Base-by-base conservation (phyloP, 2,797 vertebrate species). In the Phataginus tricuspis region DNA sequence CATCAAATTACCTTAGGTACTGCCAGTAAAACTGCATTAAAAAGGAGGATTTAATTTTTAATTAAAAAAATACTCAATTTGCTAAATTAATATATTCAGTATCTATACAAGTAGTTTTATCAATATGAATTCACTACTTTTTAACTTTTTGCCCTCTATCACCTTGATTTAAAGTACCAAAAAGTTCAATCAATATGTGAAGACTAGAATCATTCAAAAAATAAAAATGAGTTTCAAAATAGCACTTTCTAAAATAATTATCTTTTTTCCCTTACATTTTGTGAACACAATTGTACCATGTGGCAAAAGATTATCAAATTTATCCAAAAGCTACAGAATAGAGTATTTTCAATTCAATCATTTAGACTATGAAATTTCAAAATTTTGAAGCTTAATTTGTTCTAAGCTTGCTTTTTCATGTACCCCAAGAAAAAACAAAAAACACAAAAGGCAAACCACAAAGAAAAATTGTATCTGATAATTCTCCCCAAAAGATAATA, bases 351-450 rank as follows among this genome's bases (percentile, higher is more conserved):
- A 94, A 95, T 86, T 88, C 34, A 91, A 59, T 90, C 13, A 80
- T 39, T 92, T n/a, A 87, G 27, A 95, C 15, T 75, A 84, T n/a
- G 34, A 90, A 94, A 77, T 85, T 92, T 93, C 29, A 91, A 92
- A 86, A 74, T 75, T 85, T 82, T 91, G n/a, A 59, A 55, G 57
- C 0, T 27, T 96, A 8, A 7, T 31, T 53, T 94, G 34, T 95
- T 96, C 96, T 87, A 97, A 97, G 51, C 97, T 92, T 95, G 15
- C 37, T 91, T 95, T 83, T 93, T 78, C 31, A 77, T 66, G 95
- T 57, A 93, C n/a, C 8, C 21, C 16, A 31, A 86, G 23, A 72
- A 42, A 66, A 94, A 66, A 53, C 4, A 12, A 77, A 77, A 68
- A 82, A 53, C 4, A 69, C 31, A 94, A 87, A 53, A 68, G 74